Evolutionary conservation across 2,113 vertebrate genomes (phyloP), one percentile per base, ranked within the genome.

Genomic region (Sakesphorus luctuosus): DNA sequence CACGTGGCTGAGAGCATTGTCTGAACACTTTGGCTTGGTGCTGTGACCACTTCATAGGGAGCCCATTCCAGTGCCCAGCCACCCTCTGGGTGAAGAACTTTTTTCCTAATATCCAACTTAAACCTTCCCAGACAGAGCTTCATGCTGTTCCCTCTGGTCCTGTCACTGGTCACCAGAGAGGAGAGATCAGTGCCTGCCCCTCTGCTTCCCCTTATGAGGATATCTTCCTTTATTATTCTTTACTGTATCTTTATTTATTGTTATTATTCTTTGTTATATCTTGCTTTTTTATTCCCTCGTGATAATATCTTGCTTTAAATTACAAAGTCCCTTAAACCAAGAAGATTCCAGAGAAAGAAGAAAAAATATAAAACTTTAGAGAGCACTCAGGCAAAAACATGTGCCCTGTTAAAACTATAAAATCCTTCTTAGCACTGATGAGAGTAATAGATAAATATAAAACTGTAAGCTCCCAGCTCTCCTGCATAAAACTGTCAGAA

Each of bases 1-100:
- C 36, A 8, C 23, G 14, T 66, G 23, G 36, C 18, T 0, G 0
- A 74, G 44, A 44, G 10, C 44, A 44, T 24, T 33, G 33, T 81
- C 23, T 26, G 33, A 67, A 33, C 6, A 47, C 47, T 47, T 47
- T 11, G 0, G 0, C 36, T 13, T 38, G 36, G 9, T 62, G 59
- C 25, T 56, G 29, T 3, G 3, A 49, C 25, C 24, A 7, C 40
- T 66, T 50, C 21, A 8, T 58, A 59, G 4, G 6, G 18, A 50
- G 10, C 2, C 58, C 31, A 5, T 66, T 58, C 20, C 25, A 43
- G 11, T 43, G 31, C 58, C 21, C 43, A 58, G 0, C 1, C 14
- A 33, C 14, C 14, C 36, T 72, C 13, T 73, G 44, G 15, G 3
- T 24, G 36, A 36, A 66, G 21, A 67, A n/a, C 18, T 3, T 66